Evolutionary conservation across 1,140 invertebrate genomes (phyloP).

Genomic region (Dolichoris vasculosae): DNA sequence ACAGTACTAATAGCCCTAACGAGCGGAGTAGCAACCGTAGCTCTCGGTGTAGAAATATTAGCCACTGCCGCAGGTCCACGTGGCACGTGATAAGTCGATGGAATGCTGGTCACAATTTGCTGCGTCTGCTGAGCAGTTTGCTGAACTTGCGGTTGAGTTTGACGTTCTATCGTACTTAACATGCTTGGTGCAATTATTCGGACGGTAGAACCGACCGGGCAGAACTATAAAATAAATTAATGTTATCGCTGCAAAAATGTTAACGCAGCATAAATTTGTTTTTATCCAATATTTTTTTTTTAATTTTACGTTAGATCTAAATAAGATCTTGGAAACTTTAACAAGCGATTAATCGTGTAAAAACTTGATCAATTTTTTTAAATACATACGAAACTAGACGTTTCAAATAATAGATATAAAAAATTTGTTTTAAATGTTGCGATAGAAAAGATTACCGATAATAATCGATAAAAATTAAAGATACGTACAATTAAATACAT

Average conservation of each 20-base stretch:
- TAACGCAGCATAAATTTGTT: too few species aligned
- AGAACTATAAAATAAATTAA: constrained; percentile 61
- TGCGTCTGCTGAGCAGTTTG: constrained; percentile 60
- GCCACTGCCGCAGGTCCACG: constrained; percentile 74
- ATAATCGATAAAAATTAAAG: too few species aligned
- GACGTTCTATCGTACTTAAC: constrained; percentile 69
- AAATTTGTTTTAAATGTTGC: too few species aligned
- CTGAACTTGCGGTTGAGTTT: constrained; percentile 61
- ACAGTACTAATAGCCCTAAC: constrained; percentile 66
- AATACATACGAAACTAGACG: too few species aligned
- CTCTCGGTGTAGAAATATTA: constrained; percentile 74
- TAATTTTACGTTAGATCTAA: too few species aligned
- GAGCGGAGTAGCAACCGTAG: constrained; percentile 74
- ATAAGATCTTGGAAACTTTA: too few species aligned
- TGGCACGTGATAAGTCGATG: constrained; percentile 70
- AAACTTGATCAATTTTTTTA: too few species aligned
- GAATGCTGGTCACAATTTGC: constrained; percentile 68
- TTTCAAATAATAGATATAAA: too few species aligned
- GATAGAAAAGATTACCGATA: too few species aligned
- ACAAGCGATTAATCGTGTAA: too few species aligned
- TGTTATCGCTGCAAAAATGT: background rate
- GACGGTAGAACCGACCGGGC: constrained; percentile 69
- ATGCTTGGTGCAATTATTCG: constrained; percentile 70
- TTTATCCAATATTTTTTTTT: too few species aligned
- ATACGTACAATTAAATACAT: too few species aligned